Conservation (phyloP, 2,113 vertebrate genomes). For the Onychorhynchus coronatus region DNA sequence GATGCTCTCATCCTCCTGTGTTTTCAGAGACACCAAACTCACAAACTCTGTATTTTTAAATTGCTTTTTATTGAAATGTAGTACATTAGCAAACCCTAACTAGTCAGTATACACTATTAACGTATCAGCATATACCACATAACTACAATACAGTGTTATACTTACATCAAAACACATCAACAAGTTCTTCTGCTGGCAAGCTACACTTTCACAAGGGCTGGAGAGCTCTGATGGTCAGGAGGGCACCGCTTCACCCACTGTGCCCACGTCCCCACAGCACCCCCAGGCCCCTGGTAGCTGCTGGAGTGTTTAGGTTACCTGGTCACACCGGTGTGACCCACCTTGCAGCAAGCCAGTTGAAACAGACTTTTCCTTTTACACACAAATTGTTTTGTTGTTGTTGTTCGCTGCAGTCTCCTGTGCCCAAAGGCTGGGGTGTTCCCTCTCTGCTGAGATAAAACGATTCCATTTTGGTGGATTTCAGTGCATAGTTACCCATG, state of each 20-base stretch:
- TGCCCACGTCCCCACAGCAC: neutral
- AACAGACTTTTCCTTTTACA: neutral
- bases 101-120: slow-evolving; percentile 65
- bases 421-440: neutral
- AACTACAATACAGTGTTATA: slow-evolving; percentile 69
- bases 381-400: neutral
- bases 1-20: neutral
- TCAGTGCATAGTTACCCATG: slow-evolving; percentile 58
- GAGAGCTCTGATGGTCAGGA: neutral
- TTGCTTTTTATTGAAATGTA: slow-evolving; percentile 79
- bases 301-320: neutral
- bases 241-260: neutral
- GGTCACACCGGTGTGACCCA: neutral
- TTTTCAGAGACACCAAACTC: neutral
- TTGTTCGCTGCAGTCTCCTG: neutral
- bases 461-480: neutral
- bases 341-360: slow-evolving; percentile 3
- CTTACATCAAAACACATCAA: slow-evolving; percentile 69
- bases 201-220: slow-evolving; percentile 33
- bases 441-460: slow-evolving; percentile 53
- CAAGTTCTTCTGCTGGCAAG: slow-evolving; percentile 60
- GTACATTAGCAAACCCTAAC: slow-evolving; percentile 77
- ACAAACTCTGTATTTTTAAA: slow-evolving; percentile 20
- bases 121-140: slow-evolving; percentile 64
- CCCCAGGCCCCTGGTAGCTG: neutral